Evolutionary conservation across 2,113 vertebrate genomes (phyloP).

Genomic region (Leiothrix lutea): DNA sequence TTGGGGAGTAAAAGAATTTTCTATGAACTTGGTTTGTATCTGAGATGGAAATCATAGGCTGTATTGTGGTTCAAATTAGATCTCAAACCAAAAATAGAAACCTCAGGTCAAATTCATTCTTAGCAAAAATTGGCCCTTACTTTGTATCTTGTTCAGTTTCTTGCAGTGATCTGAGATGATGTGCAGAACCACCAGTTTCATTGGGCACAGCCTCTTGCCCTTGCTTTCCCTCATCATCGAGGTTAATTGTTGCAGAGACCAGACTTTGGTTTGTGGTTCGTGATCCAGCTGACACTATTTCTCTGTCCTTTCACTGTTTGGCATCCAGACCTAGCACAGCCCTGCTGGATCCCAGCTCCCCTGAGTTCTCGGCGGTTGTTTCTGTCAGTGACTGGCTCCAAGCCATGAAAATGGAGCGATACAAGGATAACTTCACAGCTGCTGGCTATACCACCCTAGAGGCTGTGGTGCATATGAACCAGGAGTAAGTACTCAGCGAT

Average conservation of each 20-base stretch:
- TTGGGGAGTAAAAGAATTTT: background rate
- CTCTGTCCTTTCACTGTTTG: slow-evolving; percentile 1
- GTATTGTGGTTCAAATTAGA: background rate
- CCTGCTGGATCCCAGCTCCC: slow-evolving; percentile 89
- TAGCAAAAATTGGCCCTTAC: background rate
- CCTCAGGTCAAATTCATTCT: background rate
- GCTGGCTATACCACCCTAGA: slow-evolving; percentile 92
- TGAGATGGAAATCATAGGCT: background rate
- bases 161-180: background rate
- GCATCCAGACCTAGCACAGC: slow-evolving; percentile 85
- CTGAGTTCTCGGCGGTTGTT: slow-evolving; percentile 84
- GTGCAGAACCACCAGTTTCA: background rate
- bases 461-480: slow-evolving; percentile 93
- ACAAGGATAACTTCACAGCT: slow-evolving; percentile 95
- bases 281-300: background rate
- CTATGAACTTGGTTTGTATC: background rate
- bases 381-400: slow-evolving; percentile 94
- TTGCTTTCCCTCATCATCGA: background rate
- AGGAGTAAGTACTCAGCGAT: slow-evolving; percentile 89
- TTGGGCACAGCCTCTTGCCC: background rate
- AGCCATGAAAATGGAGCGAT: slow-evolving; percentile 96
- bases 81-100: background rate
- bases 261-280: background rate
- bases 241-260: background rate
- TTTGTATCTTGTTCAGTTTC: background rate